phyloP scores from a whole-genome alignment of 2,113 vertebrate species.

The Paratilapia polleni region DNA sequence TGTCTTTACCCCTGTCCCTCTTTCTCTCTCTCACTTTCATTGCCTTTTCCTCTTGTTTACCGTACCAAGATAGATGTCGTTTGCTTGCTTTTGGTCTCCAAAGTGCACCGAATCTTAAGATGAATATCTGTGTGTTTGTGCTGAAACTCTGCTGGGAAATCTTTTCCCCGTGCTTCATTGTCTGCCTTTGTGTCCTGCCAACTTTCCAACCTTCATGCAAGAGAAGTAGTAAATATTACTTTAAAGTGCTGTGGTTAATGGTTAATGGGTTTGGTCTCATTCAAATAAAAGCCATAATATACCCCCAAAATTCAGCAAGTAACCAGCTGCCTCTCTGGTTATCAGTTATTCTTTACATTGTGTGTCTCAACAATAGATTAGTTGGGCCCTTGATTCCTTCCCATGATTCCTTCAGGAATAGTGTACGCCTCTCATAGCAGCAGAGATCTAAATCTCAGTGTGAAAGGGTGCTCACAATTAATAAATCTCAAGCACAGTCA shows the following conservation, averaged over 20 bases:
- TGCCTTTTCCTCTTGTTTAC: conserved; percentile 55
- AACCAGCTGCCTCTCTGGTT: not conserved
- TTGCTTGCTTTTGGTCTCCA: conserved; percentile 57
- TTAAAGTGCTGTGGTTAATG: conserved; percentile 1
- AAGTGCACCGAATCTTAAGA: conserved; percentile 66
- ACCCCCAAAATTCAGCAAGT: not conserved
- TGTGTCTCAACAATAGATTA: not conserved
- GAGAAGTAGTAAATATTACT: conserved; percentile 44
- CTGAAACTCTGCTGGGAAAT: conserved; percentile 64
- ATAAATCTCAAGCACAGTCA: not conserved
- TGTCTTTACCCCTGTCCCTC: conserved; percentile 18
- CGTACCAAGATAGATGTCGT: conserved; percentile 62
- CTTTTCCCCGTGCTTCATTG: conserved; percentile 53
- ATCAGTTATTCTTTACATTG: not conserved
- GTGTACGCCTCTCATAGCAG: not conserved
- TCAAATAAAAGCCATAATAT: not conserved
- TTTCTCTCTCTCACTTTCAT: not conserved
- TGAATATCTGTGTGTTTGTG: conserved; percentile 62
- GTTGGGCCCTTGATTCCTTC: not conserved
- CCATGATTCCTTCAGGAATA: not conserved
- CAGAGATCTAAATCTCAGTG: not conserved
- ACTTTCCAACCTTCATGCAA: conserved; percentile 46
- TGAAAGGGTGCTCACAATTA: not conserved
- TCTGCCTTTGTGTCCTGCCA: conserved; percentile 61
- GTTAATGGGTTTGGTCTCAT: not conserved